Evolutionary conservation across 2,888 invertebrate genomes (phyloP).

Genomic region (Rhingia campestris): DNA sequence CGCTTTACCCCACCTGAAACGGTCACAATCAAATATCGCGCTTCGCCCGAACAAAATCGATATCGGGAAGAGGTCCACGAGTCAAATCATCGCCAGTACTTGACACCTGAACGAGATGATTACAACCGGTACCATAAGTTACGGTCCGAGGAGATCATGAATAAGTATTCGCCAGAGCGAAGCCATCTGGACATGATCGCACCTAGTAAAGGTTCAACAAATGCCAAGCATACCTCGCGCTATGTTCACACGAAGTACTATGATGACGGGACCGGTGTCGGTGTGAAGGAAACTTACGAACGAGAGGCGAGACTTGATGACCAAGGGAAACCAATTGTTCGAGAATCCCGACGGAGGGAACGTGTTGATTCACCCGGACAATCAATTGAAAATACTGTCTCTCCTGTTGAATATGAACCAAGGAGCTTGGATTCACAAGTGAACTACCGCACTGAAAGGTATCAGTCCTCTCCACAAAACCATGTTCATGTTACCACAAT

Average conservation of each 20-base stretch:
- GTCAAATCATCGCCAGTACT: conserved; percentile 73
- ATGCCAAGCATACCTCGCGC: conserved; percentile 79
- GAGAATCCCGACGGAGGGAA: conserved; percentile 82
- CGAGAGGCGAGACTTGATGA: conserved; percentile 82
- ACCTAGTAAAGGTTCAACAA: conserved; percentile 72
- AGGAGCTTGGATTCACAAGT: conserved; percentile 87
- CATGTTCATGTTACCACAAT: conserved; percentile 81
- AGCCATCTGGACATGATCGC: conserved; percentile 79
- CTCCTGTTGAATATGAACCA: conserved; percentile 84
- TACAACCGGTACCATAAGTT: conserved; percentile 79
- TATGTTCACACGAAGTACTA: conserved; percentile 81
- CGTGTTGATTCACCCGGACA: conserved; percentile 78
- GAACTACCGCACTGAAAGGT: conserved; percentile 83
- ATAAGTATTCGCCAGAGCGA: conserved; percentile 80
- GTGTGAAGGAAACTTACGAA: conserved; percentile 83
- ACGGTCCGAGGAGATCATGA: conserved; percentile 77
- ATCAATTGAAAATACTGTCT: conserved; percentile 26
- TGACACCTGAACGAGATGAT: conserved; percentile 77
- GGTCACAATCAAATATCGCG: conserved; percentile 37
- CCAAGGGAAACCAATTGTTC: conserved; percentile 81
- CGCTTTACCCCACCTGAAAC: conserved; percentile 80
- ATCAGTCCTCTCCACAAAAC: conserved; percentile 85
- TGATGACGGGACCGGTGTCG: conserved; percentile 83
- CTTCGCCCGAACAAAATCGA: conserved; percentile 84
- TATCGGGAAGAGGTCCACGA: conserved; percentile 78